A percentile compares a stretch with the other conserved stretches of the same genome.
Evolutionary conservation across 2,888 invertebrate species (phyloP).

Genomic region (Rhagium mordax): DNA sequence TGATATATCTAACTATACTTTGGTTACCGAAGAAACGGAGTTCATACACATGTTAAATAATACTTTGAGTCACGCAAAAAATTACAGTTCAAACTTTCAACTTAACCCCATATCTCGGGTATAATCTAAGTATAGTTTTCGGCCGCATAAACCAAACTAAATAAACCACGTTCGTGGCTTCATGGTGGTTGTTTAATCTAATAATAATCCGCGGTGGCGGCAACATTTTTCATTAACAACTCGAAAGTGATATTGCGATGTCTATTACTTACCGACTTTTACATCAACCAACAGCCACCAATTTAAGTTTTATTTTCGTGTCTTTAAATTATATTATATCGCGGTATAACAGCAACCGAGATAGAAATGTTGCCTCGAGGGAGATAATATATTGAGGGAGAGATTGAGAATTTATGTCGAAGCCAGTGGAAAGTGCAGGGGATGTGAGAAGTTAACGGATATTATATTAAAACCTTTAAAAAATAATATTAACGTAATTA

Average conservation of each 20-base stretch:
- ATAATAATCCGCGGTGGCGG: not conserved
- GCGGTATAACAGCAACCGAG: constrained; percentile 23
- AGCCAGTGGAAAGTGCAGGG: constrained; percentile 21
- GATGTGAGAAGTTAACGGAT: constrained; percentile 24
- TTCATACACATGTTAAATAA: too few species aligned
- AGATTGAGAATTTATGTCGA: constrained; percentile 29
- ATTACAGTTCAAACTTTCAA: too few species aligned
- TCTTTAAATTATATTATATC: constrained; percentile 28
- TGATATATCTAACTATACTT: too few species aligned
- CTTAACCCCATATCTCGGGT: too few species aligned
- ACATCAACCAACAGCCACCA: constrained; percentile 28
- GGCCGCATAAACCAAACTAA: too few species aligned
- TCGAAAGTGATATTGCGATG: constrained; percentile 15
- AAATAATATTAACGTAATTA: constrained; percentile 17
- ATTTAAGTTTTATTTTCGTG: constrained; percentile 30
- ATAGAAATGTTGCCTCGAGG: constrained; percentile 28
- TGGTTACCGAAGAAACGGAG: too few species aligned
- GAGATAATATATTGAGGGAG: constrained; percentile 28
- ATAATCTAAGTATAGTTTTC: too few species aligned
- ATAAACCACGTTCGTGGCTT: too few species aligned
- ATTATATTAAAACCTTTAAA: constrained; percentile 26
- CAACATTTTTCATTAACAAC: constrained; percentile 12
- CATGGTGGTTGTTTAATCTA: too few species aligned
- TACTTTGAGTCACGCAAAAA: too few species aligned
- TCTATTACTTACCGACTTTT: constrained; percentile 26